Base-by-base conservation (phyloP, 1,140 invertebrate genomes). In the Drosophila mojavensis region DNA sequence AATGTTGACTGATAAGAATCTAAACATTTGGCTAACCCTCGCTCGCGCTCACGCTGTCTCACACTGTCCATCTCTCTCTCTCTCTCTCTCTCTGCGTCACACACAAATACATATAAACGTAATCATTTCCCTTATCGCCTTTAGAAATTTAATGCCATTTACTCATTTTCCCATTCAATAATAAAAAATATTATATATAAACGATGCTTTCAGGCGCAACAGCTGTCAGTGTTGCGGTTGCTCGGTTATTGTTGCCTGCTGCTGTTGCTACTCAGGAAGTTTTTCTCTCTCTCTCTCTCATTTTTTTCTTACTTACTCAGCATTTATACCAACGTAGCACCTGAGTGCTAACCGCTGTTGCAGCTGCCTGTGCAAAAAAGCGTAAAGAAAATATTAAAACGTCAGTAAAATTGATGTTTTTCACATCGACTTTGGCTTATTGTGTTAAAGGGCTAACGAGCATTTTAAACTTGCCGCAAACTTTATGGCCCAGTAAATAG, bases 171-270 rank as follows among this genome's bases (percentile, higher is more conserved):
- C 28, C 17, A 45, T 58, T 59, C 15, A 58, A 48, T 15, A 47
- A 59, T 71, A 65, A 71, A 51, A 67, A 70, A 70, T 54, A 24
- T 30, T 41, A 24, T 48, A 5, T 47, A 63, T 70, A 70, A 75
- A 41, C 60, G 59, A 53, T 64, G 48, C 60, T 51, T 39, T 64
- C 36, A 39, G 48, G 36, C 50, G 59, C 68, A 86, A 79, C 82
- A 86, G 83, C 79, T 86, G 81, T 78, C 81, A 71, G 74, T 81
- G 72, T 66, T 82, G 63, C 45, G 60, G 77, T 70, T 65, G 45
- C 59, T 74, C 62, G 48, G 41, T 73, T 74, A 65, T 64, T 79
- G 45, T 75, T 68, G 66, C 51, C 36, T 47, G 41, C n/a, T 65
- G 54, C 54, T 66, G 26, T 39, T 24, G 33, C 5, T 39, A 28